A percentile compares a stretch with the other conserved stretches of the same genome.
These are phyloP conservation scores for Chrysina gloriosa DNA, from an alignment of 2,888 invertebrate species.

Conservation along the genomic window DNA sequence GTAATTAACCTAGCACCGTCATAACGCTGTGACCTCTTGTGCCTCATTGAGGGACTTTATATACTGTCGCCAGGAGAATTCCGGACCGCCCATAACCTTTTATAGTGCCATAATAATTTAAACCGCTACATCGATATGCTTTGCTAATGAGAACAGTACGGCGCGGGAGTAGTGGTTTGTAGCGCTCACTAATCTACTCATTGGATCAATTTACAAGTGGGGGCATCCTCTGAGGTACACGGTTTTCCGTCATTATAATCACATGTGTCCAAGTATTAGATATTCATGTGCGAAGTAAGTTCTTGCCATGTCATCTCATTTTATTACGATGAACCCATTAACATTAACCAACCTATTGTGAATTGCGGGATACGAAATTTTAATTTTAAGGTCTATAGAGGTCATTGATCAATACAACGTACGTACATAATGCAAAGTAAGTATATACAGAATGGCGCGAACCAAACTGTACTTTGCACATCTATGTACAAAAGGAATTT, in stretches of 20 bases:
- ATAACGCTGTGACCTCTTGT: slow-evolving; percentile 30
- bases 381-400: no score
- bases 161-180: background rate
- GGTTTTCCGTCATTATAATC: slow-evolving; percentile 24
- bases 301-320: background rate
- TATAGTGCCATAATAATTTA: slow-evolving; percentile 50
- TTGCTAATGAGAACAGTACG: slow-evolving; percentile 46
- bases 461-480: no score
- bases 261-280: slow-evolving; percentile 9
- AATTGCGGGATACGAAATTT: background rate
- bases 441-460: no score
- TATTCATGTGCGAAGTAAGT: background rate
- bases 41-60: slow-evolving; percentile 46
- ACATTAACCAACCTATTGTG: background rate
- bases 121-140: slow-evolving; percentile 49
- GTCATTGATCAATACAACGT: no score
- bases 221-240: background rate
- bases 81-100: slow-evolving; percentile 46
- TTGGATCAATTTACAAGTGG: slow-evolving; percentile 38
- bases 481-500: no score
- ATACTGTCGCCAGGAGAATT: slow-evolving; percentile 42
- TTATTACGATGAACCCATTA: background rate
- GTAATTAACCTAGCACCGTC: background rate
- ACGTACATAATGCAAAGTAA: no score
- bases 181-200: slow-evolving; percentile 23